phyloP scores from a whole-genome alignment of 2,797 vertebrate species.

The Myotis pilosus region DNA sequence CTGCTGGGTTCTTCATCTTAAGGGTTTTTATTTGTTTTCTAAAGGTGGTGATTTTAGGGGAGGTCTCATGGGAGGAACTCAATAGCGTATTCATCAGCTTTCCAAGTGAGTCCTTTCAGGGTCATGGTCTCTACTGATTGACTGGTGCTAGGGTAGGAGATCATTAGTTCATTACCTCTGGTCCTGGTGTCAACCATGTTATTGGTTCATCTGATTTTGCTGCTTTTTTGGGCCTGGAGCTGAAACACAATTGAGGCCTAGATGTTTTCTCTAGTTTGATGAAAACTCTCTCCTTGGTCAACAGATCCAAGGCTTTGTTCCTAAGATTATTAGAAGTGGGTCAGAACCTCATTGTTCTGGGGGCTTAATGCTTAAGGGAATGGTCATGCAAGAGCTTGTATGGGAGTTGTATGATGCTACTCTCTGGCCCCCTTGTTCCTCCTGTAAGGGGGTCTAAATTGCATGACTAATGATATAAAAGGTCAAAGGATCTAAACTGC shows the following conservation, averaged over 20 bases:
- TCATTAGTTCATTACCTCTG: background rate
- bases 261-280: background rate
- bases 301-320: background rate
- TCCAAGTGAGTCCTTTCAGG: background rate
- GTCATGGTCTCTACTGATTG: background rate
- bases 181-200: background rate
- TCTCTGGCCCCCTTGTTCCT: background rate
- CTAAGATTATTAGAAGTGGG: background rate
- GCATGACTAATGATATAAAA: too few relatives aligned
- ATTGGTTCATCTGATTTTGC: background rate
- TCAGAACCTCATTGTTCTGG: background rate
- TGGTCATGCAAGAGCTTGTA: background rate
- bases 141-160: background rate
- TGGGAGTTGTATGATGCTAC: background rate
- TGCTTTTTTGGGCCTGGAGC: background rate
- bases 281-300: background rate
- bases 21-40: background rate
- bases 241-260: background rate
- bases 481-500: too few relatives aligned
- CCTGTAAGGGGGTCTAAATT: background rate
- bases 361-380: background rate
- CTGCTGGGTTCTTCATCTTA: background rate
- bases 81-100: background rate
- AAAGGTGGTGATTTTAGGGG: background rate
- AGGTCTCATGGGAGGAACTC: background rate